Evolutionary conservation across 2,113 vertebrate species (phyloP).

Genomic region (Chionomys nivalis): DNA sequence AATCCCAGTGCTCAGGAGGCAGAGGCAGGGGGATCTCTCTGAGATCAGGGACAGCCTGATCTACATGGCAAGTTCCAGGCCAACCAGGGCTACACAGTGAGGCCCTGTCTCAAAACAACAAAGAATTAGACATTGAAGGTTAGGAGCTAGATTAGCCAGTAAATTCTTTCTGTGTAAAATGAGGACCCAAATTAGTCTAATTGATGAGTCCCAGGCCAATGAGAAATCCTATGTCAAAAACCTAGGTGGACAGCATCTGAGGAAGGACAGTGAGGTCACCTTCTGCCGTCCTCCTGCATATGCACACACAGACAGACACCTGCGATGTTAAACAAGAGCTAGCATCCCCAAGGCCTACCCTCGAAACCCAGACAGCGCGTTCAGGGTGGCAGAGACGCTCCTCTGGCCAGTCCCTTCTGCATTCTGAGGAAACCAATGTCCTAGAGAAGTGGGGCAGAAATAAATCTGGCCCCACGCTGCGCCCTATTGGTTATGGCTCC

Average conservation of each 20-base stretch:
- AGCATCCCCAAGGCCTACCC: background rate
- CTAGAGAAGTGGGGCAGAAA: background rate
- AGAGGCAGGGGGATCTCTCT: background rate
- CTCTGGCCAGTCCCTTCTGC: background rate
- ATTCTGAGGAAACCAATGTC: background rate
- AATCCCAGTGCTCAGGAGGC: background rate
- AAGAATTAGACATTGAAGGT: background rate
- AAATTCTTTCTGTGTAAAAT: background rate
- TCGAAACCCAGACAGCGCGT: background rate
- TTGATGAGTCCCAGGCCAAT: background rate
- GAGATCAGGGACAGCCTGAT: background rate
- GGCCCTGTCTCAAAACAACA: background rate
- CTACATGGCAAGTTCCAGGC: background rate
- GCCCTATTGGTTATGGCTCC: background rate
- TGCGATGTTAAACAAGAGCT: background rate
- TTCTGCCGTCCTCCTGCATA: background rate
- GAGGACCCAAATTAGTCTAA: background rate
- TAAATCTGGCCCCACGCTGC: conserved; percentile 40
- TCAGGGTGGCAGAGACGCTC: background rate
- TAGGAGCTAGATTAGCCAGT: background rate
- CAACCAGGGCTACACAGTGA: background rate
- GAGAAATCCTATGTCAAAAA: background rate
- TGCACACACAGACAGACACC: background rate
- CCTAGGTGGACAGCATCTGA: too few relatives aligned
- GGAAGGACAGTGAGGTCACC: background rate